Conservation (phyloP, 2,888 invertebrate species). For the Yponomeuta cagnagella region DNA sequence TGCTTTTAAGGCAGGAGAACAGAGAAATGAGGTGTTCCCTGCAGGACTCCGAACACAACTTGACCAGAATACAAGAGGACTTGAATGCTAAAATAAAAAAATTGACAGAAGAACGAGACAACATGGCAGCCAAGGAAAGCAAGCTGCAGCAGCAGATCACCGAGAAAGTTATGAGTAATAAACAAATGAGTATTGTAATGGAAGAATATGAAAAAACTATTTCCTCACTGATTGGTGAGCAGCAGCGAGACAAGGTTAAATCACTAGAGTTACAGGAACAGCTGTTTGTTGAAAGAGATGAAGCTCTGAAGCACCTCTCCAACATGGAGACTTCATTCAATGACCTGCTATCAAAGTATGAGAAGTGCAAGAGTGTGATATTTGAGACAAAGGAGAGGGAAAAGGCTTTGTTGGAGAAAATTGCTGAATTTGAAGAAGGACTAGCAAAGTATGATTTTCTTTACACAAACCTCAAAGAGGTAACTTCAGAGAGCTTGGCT, state of each 20-base stretch:
- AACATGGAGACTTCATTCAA: slow-evolving; percentile 79
- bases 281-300: slow-evolving; percentile 72
- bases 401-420: slow-evolving; percentile 79
- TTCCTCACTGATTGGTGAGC: slow-evolving; percentile 82
- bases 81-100: slow-evolving; percentile 51
- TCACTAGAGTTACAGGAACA: slow-evolving; percentile 63
- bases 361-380: slow-evolving; percentile 77
- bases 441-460: slow-evolving; percentile 85
- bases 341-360: slow-evolving; percentile 77
- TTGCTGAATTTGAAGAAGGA: slow-evolving; percentile 81
- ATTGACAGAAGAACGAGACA: slow-evolving; percentile 48
- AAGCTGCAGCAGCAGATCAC: slow-evolving; percentile 51
- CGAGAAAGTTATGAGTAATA: slow-evolving; percentile 56
- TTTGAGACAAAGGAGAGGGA: slow-evolving; percentile 76
- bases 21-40: slow-evolving; percentile 52
- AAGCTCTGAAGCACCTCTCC: slow-evolving; percentile 74
- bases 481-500: slow-evolving; percentile 88
- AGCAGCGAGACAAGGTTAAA: slow-evolving; percentile 78
- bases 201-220: slow-evolving; percentile 88
- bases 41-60: slow-evolving; percentile 48
- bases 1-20: slow-evolving; percentile 54
- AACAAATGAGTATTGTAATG: slow-evolving; percentile 80
- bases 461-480: slow-evolving; percentile 88
- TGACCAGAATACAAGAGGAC: slow-evolving; percentile 44
- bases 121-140: slow-evolving; percentile 42